phyloP scores from a whole-genome alignment of 2,113 vertebrate genomes.

The Oriolus oriolus region DNA sequence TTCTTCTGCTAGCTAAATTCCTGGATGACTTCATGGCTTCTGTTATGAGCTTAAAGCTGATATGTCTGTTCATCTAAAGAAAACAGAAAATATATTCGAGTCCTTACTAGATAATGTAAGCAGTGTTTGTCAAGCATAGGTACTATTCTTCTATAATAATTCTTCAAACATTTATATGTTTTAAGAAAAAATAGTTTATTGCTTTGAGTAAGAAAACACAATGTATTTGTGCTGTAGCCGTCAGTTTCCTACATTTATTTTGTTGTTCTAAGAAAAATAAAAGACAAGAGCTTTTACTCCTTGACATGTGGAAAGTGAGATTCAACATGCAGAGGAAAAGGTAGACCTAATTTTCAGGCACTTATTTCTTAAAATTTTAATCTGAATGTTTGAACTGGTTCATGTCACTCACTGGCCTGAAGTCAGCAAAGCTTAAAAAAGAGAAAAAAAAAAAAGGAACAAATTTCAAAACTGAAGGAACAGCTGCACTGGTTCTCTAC shows the following conservation, averaged over 20 bases:
- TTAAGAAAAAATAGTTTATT: background rate
- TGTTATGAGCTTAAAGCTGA: background rate
- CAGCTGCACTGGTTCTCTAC: slow-evolving; percentile 27
- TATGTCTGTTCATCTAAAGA: background rate
- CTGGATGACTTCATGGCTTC: background rate
- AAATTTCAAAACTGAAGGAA: background rate
- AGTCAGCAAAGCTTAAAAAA: background rate
- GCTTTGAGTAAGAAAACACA: background rate
- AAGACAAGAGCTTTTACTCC: background rate
- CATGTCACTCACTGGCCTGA: background rate
- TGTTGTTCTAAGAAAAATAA: background rate
- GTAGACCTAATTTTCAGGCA: background rate
- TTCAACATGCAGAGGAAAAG: background rate
- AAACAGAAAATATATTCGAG: background rate
- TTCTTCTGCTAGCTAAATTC: background rate
- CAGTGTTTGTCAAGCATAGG: background rate
- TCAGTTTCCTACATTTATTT: background rate
- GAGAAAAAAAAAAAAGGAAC: background rate
- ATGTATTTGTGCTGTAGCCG: background rate
- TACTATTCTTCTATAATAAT: background rate
- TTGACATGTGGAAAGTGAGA: background rate
- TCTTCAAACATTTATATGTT: background rate
- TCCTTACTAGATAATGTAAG: background rate
- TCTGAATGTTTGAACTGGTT: background rate
- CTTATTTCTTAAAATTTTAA: background rate